Conservation (phyloP, 2,888 invertebrate species). For the Stenoptilia bipunctidactyla region DNA sequence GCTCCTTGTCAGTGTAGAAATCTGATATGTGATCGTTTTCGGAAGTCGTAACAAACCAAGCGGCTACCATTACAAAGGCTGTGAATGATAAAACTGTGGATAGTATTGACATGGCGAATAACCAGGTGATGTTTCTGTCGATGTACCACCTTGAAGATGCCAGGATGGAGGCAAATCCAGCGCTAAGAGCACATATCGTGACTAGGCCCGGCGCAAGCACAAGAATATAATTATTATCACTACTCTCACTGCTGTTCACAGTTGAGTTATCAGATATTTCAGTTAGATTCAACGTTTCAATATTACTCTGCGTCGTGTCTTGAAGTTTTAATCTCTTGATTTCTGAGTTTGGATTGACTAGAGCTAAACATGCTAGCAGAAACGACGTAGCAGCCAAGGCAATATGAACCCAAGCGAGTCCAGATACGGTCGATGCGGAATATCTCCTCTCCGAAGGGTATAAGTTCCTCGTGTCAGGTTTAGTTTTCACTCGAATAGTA, state of each 20-base stretch:
- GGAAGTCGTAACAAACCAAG: slow-evolving; percentile 47
- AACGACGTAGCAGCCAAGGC: slow-evolving; percentile 71
- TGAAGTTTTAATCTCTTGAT: slow-evolving; percentile 11
- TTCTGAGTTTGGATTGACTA: slow-evolving; percentile 38
- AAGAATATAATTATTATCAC: slow-evolving; percentile 33
- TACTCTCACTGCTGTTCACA: slow-evolving; percentile 15
- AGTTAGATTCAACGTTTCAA: slow-evolving; percentile 2
- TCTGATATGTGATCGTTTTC: slow-evolving; percentile 39
- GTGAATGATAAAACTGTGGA: slow-evolving; percentile 63
- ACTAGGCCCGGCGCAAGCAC: slow-evolving; percentile 63
- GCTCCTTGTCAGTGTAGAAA: slow-evolving; percentile 50
- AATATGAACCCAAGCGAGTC: slow-evolving; percentile 74
- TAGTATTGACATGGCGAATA: slow-evolving; percentile 69
- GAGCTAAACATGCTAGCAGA: slow-evolving; percentile 66
- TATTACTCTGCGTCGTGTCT: slow-evolving; percentile 7
- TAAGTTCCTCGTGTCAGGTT: slow-evolving; percentile 67
- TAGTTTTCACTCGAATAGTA: slow-evolving; percentile 75
- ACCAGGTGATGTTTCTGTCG: slow-evolving; percentile 74
- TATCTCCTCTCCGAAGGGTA: slow-evolving; percentile 78
- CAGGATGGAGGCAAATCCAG: slow-evolving; percentile 67
- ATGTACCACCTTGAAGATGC: slow-evolving; percentile 78
- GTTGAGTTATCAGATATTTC: slow-evolving; percentile 11
- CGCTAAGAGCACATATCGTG: slow-evolving; percentile 59
- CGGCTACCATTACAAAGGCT: slow-evolving; percentile 47
- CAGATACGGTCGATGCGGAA: slow-evolving; percentile 76